Base-by-base conservation (phyloP, 1,140 invertebrate species). In the Heliconius nattereri region DNA sequence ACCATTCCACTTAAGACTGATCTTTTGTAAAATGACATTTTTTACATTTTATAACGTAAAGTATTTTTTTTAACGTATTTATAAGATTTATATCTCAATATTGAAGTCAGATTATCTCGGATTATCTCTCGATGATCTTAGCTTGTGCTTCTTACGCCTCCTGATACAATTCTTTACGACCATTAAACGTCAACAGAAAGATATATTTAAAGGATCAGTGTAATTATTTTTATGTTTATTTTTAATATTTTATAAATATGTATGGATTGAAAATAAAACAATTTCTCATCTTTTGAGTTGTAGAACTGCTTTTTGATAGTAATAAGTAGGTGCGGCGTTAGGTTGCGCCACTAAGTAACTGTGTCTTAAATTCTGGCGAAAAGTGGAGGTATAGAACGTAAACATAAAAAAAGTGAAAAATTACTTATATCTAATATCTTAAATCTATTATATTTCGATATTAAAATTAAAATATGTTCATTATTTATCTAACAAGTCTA, bases 201-300 rank as follows among this genome's bases (percentile, higher is more conserved):
- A 76, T 70, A 66, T 75, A 75, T 75, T 37, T 75, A 26, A 19
- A 75, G 57, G 74, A 76, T 76, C 66, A 70, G 32, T 71, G 75
- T 71, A 70, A 76, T 76, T 76, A 76, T 76, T 75, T 66, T 66
- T 52, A 20, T 71, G n/a, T 72, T 71, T 71, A 57, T 60, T 60
- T 26, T 23, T 1, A 13, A 11, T 9, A 60, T 60, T 6, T 35
- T 60, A 60, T 60, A 60, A 9, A 9, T 23, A 13, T 45, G 13
- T 23, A 23, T 19, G 26, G 11, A 26, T n/a, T 66, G 5, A 7
- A 66, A 66, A 66, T 66, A 11, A 8, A 57, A 23, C 2, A 57
- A 23, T 2, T 57, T 3, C 7, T 20, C 7, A 23, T 57, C 2
- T 57, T 57, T 9, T 57, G 7, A 23, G n/a, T 57, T 23, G 11